A percentile compares a stretch with the other conserved stretches of the same genome.
Evolutionary conservation across 2,797 vertebrate species (phyloP).

Genomic region (Gymnoscopelus microlampas): DNA sequence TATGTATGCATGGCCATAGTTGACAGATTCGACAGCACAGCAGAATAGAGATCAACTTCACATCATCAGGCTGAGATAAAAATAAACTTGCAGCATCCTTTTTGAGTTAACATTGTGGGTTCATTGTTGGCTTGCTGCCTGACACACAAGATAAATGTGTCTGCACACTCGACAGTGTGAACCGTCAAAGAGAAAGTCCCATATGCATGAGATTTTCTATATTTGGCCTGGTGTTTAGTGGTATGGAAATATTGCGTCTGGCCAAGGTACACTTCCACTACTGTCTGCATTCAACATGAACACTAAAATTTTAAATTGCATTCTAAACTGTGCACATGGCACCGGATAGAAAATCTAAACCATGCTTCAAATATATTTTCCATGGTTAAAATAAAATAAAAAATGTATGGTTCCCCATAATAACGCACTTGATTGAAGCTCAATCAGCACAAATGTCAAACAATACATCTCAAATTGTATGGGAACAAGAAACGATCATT

Average conservation of each 20-base stretch:
- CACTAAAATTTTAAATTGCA: background rate
- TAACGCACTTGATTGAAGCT: no score
- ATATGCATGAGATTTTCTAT: conserved; percentile 49
- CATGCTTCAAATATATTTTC: background rate
- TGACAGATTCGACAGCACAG: no score
- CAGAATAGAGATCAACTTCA: background rate
- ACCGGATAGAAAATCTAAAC: background rate
- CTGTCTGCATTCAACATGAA: background rate
- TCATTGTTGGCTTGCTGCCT: conserved; percentile 22
- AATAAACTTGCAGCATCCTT: background rate
- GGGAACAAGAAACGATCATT: no score
- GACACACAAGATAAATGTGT: conserved; percentile 20
- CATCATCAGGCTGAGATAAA: background rate
- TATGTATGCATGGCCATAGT: no score
- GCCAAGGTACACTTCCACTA: conserved; percentile 26
- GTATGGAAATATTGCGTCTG: conserved; percentile 48
- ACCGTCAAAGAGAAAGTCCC: conserved; percentile 48
- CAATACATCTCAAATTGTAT: no score
- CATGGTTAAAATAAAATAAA: background rate
- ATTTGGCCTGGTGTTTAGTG: conserved; percentile 50
- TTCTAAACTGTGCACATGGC: conserved; percentile 4
- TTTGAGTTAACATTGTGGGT: conserved; percentile 6
- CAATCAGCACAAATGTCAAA: background rate
- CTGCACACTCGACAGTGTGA: conserved; percentile 14
- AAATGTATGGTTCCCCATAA: background rate